Evolutionary conservation across 2,888 invertebrate species (phyloP).

Genomic region (Callyntrura guangdongensis): DNA sequence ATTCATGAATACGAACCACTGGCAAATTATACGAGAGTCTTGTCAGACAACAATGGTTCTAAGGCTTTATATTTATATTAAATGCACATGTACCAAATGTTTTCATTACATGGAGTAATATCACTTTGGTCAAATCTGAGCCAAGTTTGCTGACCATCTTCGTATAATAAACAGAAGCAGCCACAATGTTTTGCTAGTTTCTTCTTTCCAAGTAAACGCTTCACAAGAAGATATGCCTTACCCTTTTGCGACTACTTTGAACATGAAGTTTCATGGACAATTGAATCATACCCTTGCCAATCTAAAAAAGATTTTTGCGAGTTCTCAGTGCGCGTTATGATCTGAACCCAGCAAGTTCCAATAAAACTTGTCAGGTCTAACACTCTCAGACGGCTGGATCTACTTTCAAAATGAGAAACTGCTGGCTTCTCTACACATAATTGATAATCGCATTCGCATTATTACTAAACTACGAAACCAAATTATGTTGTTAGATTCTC

Average conservation of each 20-base stretch:
- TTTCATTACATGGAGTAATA: slow-evolving; percentile 5
- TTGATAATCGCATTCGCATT: not conserved
- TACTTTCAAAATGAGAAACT: slow-evolving; percentile 31
- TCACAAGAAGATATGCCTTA: not conserved
- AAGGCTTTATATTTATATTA: slow-evolving; percentile 18
- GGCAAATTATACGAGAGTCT: slow-evolving; percentile 66
- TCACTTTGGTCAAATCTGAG: not conserved
- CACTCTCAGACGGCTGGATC: not conserved
- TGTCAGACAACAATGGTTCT: slow-evolving; percentile 34
- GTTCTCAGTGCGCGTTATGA: slow-evolving; percentile 54
- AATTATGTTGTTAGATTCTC: not conserved
- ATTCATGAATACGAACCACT: slow-evolving; percentile 25
- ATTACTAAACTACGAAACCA: not conserved
- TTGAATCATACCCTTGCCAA: slow-evolving; percentile 63
- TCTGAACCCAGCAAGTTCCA: slow-evolving; percentile 65
- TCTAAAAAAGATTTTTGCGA: slow-evolving; percentile 63
- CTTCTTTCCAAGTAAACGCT: slow-evolving; percentile 17
- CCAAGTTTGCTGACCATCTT: slow-evolving; percentile 33
- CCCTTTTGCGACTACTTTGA: slow-evolving; percentile 10
- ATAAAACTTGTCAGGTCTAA: slow-evolving; percentile 57
- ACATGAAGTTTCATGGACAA: slow-evolving; percentile 72
- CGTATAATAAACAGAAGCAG: not conserved
- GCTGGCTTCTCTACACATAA: no score
- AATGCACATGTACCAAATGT: slow-evolving; percentile 3
- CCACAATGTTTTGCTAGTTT: slow-evolving; percentile 43